Base-by-base conservation (phyloP, 2,888 invertebrate genomes). In the Bedellia somnulentella region DNA sequence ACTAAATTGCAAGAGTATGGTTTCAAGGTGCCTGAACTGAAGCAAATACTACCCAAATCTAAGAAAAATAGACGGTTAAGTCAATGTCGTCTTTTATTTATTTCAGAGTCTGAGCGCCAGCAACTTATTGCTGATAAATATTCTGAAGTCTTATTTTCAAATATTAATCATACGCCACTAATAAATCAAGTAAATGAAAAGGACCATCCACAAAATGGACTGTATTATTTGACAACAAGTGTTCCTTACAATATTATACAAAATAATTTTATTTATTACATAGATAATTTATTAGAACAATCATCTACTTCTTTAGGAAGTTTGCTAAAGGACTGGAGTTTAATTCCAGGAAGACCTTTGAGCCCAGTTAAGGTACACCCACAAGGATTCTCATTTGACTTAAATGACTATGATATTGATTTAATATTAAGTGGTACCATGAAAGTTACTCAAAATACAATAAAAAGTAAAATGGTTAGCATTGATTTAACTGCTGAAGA, bases 1-100 rank as follows among this genome's bases (percentile, higher is more conserved):
- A 66, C 57, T 14, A 82, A 81, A 18, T 56, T 86, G 32, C 73
- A 80, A 44, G 76, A 80, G 44, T 85, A 81, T 57, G 84, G 84
- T 5, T 85, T 85, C 46, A 71, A 58, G 48, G 57, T 70, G 3
- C 63, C 67, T 11, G 49, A 59, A 30, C 39, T 47, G 29, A 66
- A 60, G 43, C 47, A 46, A 32, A 43, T 29, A 31, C 21, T 24
- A 6, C 32, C 27, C 9, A 51, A 40, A 23, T 57, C 39, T 36
- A 53, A 37, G 36, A 56, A 36, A 36, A 48, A 24, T 1, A 61
- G 57, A 30, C 64, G 63, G 43, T 40, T 78, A 15, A 18, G 5
- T 9, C 5, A 18, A 6, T 6, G 5, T 18, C n/a, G n/a, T n/a
- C n/a, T n/a, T n/a, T 37, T 76, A 17, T 37, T 43, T 14, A 41